phyloP scores from a whole-genome alignment of 1,140 invertebrate species.

The Cyclargus thomasi region DNA sequence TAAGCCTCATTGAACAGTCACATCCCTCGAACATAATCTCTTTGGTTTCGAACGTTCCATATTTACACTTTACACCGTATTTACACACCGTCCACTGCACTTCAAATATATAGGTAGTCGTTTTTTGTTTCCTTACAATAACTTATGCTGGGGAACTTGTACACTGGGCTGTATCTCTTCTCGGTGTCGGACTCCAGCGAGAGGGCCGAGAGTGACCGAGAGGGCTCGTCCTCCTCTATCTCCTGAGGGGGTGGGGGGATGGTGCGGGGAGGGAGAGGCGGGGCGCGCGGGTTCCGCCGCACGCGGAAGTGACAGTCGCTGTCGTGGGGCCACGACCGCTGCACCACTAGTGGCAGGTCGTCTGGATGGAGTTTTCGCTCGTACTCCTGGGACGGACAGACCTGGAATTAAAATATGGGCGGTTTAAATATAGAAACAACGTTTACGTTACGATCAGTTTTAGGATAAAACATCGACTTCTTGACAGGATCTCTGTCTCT shows the following conservation, averaged over 20 bases:
- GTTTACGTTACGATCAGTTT: no score
- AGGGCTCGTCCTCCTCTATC: slow-evolving; percentile 52
- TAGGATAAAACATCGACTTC: no score
- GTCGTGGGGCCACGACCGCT: slow-evolving; percentile 83
- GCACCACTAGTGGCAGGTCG: slow-evolving; percentile 88
- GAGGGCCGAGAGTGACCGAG: slow-evolving; percentile 60
- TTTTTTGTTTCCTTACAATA: slow-evolving; percentile 66
- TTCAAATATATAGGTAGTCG: slow-evolving; percentile 68
- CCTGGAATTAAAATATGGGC: slow-evolving; percentile 55
- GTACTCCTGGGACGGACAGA: slow-evolving; percentile 82
- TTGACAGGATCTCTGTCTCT: no score
- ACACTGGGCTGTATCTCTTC: slow-evolving; percentile 69
- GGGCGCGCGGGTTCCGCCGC: slow-evolving; percentile 84
- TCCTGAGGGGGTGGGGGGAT: slow-evolving; percentile 29
- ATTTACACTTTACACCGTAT: slow-evolving; percentile 51
- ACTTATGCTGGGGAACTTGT: slow-evolving; percentile 72
- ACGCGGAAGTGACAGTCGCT: slow-evolving; percentile 83
- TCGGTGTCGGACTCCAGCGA: slow-evolving; percentile 57
- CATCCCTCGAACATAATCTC: slow-evolving; percentile 30
- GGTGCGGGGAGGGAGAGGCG: slow-evolving; percentile 76
- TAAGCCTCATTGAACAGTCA: slow-evolving; percentile 16
- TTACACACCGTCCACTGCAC: slow-evolving; percentile 35
- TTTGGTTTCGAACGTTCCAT: slow-evolving; percentile 47
- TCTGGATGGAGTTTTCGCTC: slow-evolving; percentile 91
- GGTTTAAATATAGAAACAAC: no score